Conservation (phyloP, 37 sponge, comb jelly and placozoan species). For the Petrosia ficiformis region DNA sequence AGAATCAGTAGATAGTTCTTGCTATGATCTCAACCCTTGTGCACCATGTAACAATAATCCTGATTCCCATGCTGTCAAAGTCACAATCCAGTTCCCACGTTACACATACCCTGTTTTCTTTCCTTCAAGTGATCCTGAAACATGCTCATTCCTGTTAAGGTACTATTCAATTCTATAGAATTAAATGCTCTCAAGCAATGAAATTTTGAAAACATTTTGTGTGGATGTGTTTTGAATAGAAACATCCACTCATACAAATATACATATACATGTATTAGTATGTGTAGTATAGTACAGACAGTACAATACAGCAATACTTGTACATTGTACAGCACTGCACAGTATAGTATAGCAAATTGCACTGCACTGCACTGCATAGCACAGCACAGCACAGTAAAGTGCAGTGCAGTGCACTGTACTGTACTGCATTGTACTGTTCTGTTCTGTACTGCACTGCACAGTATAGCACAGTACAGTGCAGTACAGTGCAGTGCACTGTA, state of each 20-base stretch:
- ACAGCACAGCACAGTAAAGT: too few species aligned
- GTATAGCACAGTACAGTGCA: too few species aligned
- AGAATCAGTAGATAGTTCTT: not conserved
- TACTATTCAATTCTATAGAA: not conserved
- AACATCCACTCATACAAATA: not conserved
- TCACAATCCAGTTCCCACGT: slow-evolving; percentile 57
- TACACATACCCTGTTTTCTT: slow-evolving; percentile 70
- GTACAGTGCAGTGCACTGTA: too few species aligned
- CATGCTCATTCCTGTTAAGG: slow-evolving; percentile 23
- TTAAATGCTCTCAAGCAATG: not conserved
- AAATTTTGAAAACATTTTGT: not conserved
- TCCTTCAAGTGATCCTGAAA: slow-evolving; percentile 49
- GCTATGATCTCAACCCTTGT: slow-evolving; percentile 44
- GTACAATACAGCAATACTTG: too few species aligned
- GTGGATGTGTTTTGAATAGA: not conserved
- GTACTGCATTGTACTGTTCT: too few species aligned
- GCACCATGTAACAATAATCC: slow-evolving; percentile 70
- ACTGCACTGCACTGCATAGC: too few species aligned
- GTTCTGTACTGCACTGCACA: too few species aligned
- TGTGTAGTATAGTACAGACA: too few species aligned
- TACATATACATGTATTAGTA: too few species aligned
- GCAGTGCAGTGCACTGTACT: too few species aligned
- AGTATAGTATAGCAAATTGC: too few species aligned
- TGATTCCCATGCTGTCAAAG: slow-evolving; percentile 45
- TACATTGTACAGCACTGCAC: too few species aligned